These are phyloP conservation scores for Agriopis aurantiaria DNA, from an alignment of 2,888 invertebrate genomes.

Conservation along the genomic window DNA sequence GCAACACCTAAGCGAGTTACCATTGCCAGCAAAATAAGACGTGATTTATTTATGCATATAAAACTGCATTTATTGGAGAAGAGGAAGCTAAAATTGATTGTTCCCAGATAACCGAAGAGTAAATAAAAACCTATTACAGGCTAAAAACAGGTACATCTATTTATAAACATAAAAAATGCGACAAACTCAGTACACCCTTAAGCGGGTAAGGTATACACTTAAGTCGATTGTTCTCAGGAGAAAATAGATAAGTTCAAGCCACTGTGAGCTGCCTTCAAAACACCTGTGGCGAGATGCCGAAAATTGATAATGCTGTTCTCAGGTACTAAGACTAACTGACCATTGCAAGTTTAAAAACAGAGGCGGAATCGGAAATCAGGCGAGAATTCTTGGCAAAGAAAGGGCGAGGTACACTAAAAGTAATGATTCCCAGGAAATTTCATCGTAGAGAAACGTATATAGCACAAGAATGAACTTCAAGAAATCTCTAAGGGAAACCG, in stretches of 20 bases:
- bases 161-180: not conserved
- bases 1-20: not conserved
- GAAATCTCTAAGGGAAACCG: not conserved
- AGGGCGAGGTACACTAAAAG: slow-evolving; percentile 6
- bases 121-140: not conserved
- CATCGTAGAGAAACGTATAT: not conserved
- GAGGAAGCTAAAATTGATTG: slow-evolving; percentile 4
- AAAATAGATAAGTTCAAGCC: not conserved
- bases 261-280: not conserved
- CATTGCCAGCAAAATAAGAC: not conserved
- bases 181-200: not conserved
- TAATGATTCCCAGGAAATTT: slow-evolving; percentile 11
- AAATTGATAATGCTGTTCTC: not conserved
- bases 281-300: not conserved
- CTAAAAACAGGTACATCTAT: not conserved
- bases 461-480: not conserved
- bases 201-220: not conserved
- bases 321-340: not conserved
- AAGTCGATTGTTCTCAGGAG: slow-evolving; percentile 12
- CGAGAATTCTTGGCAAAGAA: not conserved
- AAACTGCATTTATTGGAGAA: not conserved
- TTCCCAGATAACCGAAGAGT: slow-evolving; percentile 4
- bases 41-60: not conserved
- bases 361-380: not conserved
- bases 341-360: not conserved